Evolutionary conservation across 2,888 invertebrate genomes (phyloP), one percentile per base, ranked within the genome.

Genomic region (Drosophila vallismaia): DNA sequence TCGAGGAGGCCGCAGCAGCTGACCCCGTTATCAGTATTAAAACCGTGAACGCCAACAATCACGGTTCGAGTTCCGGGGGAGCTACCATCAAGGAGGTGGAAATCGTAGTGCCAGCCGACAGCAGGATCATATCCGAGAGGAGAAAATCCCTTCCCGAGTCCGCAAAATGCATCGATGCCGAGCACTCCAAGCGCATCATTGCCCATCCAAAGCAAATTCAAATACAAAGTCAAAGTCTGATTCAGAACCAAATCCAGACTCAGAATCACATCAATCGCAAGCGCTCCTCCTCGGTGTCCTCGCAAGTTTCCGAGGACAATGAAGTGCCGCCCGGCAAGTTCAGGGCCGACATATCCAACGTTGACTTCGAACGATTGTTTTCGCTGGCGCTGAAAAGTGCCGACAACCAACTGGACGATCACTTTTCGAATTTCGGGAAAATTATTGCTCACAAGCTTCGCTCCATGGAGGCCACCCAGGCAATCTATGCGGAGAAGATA

Each of bases 371-470:
- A 33, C 89, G 91, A 12, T 68, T 91, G 0, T 75, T 91, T 36
- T 86, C 89, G 4, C 54, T 91, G 38, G 91, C 91, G 0, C 89
- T 91, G 29, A 91, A 88, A 54, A 90, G 86, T 70, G 84, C 89
- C 2, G 88, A 89, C 53, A 88, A 77, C 42, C 85, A 83, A 28
- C 49, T 75, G 29, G 91, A 91, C 38, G 91, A 91, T 54, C 88
- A 90, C 56, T 91, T 88, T 46, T 72, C 90, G 19, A 88, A 81
- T 69, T 90, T 91, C 58, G 91, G 91, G 0, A 91, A 91, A 68
- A 88, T 91, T 24, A 91, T 91, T 55, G 90, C 91, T 12, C 90
- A 91, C 59, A 91, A 91, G 68, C 73, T 91, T 54, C 88, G 91
- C 3, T 83, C 88, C 6, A 91, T 91, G 91, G 91, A 91, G 0